Conservation (phyloP, 2,113 vertebrate genomes). For the Pipra filicauda region DNA sequence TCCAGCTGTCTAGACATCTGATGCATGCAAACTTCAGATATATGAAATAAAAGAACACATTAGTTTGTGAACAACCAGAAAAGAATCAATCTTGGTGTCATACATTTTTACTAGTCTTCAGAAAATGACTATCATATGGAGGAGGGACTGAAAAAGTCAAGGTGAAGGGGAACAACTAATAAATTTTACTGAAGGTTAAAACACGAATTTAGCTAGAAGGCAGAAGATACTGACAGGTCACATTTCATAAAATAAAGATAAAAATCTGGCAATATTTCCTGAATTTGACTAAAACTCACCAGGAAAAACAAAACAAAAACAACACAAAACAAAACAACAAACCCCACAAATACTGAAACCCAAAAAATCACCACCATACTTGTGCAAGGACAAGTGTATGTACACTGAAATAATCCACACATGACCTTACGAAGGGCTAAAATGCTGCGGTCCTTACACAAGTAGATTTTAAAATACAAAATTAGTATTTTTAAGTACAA, state of each 20-base stretch:
- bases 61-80: neutral
- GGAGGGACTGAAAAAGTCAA: neutral
- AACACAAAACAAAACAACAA: neutral
- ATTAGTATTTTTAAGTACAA: conserved; percentile 6
- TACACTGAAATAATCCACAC: neutral
- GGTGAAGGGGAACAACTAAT: neutral
- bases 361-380: accelerated
- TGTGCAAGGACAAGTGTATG: neutral
- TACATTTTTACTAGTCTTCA: neutral
- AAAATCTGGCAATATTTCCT: neutral
- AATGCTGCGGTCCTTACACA: neutral
- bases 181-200: neutral
- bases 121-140: neutral
- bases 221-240: neutral
- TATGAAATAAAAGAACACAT: neutral
- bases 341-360: neutral
- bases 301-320: neutral
- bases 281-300: neutral
- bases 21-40: neutral
- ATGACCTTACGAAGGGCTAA: neutral
- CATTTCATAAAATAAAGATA: neutral
- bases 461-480: neutral
- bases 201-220: neutral
- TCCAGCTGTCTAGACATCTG: neutral
- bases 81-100: neutral